A percentile compares a stretch with the other conserved stretches of the same genome.
phyloP scores from a whole-genome alignment of 2,113 vertebrate species.

The Aegithalos caudatus region DNA sequence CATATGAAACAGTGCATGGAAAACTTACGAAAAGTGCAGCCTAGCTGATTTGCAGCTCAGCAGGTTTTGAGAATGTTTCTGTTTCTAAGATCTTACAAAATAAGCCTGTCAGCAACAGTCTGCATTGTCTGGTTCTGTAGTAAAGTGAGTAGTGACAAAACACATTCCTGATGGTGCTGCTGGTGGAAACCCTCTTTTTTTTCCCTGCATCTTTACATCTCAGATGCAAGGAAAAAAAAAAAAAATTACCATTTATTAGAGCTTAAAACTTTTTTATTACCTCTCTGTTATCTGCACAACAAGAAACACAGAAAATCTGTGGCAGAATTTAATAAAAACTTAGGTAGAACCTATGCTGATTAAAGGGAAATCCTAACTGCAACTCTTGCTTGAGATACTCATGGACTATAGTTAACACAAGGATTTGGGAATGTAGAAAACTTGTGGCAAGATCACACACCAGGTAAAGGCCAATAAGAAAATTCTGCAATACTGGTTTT shows the following conservation, averaged over 20 bases:
- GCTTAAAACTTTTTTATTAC: background rate
- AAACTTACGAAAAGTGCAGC: background rate
- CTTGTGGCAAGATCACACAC: background rate
- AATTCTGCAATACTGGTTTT: background rate
- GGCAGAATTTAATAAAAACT: background rate
- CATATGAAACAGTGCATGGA: accelerated
- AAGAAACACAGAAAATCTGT: background rate
- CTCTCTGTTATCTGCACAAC: background rate
- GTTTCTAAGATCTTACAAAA: background rate
- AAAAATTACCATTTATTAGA: accelerated
- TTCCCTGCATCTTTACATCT: background rate
- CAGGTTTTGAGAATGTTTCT: background rate
- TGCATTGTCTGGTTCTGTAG: background rate
- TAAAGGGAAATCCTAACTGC: background rate
- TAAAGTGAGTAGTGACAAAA: background rate
- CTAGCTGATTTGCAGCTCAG: background rate
- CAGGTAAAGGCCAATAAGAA: background rate
- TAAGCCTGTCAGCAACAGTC: background rate
- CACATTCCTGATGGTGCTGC: background rate
- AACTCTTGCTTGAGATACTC: background rate
- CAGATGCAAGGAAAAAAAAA: background rate
- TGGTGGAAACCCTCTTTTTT: background rate
- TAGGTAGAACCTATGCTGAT: background rate
- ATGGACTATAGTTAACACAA: background rate
- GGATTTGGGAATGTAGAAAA: background rate